These are phyloP conservation scores for Mycetomoellerius zeteki DNA, from an alignment of 1,140 invertebrate species.

Conservation along the genomic window DNA sequence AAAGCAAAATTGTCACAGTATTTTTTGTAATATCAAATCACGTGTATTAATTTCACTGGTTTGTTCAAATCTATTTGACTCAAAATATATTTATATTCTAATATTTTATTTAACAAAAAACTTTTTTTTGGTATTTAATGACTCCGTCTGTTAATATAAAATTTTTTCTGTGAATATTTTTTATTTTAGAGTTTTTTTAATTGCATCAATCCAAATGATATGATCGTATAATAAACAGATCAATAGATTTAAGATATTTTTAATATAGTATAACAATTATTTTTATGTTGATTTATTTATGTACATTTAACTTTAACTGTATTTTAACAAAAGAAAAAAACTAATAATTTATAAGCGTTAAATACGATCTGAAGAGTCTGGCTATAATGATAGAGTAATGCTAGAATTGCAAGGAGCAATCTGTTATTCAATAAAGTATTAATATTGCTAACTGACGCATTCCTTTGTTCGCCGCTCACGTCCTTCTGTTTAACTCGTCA, in stretches of 20 bases:
- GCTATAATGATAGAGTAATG: neutral
- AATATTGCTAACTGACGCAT: conserved; percentile 16
- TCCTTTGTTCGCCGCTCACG: conserved; percentile 40
- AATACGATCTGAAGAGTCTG: neutral
- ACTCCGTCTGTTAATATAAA: too few relatives aligned
- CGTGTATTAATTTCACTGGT: neutral
- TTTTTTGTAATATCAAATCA: neutral
- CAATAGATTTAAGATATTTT: neutral
- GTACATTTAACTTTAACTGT: neutral
- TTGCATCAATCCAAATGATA: too few relatives aligned
- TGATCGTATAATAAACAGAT: neutral
- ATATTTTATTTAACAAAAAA: too few relatives aligned
- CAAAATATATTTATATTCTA: too few relatives aligned
- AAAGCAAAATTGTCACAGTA: neutral
- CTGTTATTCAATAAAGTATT: conserved; percentile 49
- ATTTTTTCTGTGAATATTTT: too few relatives aligned
- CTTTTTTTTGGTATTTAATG: too few relatives aligned
- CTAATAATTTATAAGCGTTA: conserved; percentile 29
- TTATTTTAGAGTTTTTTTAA: neutral
- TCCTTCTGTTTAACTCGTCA: conserved; percentile 52
- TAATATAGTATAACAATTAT: neutral
- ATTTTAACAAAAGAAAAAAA: neutral
- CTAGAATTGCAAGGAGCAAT: conserved; percentile 35
- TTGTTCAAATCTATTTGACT: too few relatives aligned
- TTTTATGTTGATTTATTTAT: neutral